Evolutionary conservation across 2,888 invertebrate species (phyloP), one percentile per base, ranked within the genome.

Genomic region (Dyspetes luteomarginatus): DNA sequence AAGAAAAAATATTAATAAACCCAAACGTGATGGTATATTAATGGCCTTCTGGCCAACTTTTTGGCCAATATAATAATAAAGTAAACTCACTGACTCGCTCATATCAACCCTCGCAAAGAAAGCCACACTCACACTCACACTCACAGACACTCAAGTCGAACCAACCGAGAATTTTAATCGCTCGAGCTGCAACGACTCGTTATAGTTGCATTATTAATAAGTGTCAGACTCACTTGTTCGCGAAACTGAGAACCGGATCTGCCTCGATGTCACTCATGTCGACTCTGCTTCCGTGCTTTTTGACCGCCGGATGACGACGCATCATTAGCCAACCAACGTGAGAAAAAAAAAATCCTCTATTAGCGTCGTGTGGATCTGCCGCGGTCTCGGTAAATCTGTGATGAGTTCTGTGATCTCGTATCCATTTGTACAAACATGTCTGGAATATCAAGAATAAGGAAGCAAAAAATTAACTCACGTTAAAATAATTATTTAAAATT

Each of bases 321-420:
- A 96, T 95, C 96, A 97, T 96, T 48, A 98, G 93, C 98, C 98
- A 98, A 22, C 98, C 98, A 50, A 98, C 95, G 90, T 98, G 98
- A 0, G 98, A 94, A 92, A 98, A 98, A 93, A 97, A 97, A 92
- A 98, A 98, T 0, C 98, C 98, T 4, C 97, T 94, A 78, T 94
- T 94, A 0, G 96, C 95, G 90, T 97, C 95, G 90, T 97, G 97
- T 0, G 97, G 97, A 92, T 97, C 97, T 0, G 97, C 97, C 74
- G 95, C 93, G 0, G 96, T 97, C 90, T 97, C 97, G 0, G 94
- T 94, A 92, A 93, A 95, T 90, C 95, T 96, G 91, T 96, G 95
- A 88, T 97, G 97, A 1, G 96, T 95, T 52, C 96, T 93, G 89
- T 97, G 97, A 82, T 92, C 91, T 7, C 90, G 86, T 55, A 91